These are phyloP conservation scores for Eucidaris tribuloides DNA, from an alignment of 35 echinoderm and acorn worm genomes.

Conservation along the genomic window DNA sequence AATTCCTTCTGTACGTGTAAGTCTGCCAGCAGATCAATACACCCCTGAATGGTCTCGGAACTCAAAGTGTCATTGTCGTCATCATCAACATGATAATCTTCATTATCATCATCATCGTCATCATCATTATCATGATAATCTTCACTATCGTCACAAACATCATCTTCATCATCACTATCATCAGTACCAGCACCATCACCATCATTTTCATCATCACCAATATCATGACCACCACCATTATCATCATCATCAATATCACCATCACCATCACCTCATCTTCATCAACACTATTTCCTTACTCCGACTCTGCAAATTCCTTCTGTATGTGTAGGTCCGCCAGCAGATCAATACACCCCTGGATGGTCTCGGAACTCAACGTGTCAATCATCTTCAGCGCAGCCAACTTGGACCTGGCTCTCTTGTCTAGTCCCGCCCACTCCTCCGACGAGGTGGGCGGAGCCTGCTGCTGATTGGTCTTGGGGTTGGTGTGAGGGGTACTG, in stretches of 20 bases:
- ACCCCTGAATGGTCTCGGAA: slow-evolving; percentile 90
- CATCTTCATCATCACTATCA: too few relatives aligned
- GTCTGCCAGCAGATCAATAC: slow-evolving; percentile 80
- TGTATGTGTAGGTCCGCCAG: slow-evolving; percentile 79
- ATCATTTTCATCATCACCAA: too few relatives aligned
- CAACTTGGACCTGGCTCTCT: slow-evolving; percentile 46
- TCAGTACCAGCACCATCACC: too few relatives aligned
- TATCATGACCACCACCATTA: too few relatives aligned
- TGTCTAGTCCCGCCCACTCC: slow-evolving; percentile 43
- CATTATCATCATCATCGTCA: too few relatives aligned
- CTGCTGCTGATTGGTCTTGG: too few relatives aligned
- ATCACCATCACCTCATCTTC: not conserved
- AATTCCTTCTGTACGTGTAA: slow-evolving; percentile 79
- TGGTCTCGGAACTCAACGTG: slow-evolving; percentile 78
- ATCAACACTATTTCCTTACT: slow-evolving; percentile 53
- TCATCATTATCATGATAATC: too few relatives aligned
- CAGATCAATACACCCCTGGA: slow-evolving; percentile 85
- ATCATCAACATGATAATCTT: too few relatives aligned
- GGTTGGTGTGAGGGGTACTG: too few relatives aligned
- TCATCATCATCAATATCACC: not conserved
- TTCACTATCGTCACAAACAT: too few relatives aligned
- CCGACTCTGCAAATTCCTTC: slow-evolving; percentile 91
- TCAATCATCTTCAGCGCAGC: slow-evolving; percentile 78
- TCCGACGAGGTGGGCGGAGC: too few relatives aligned
- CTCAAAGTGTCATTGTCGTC: slow-evolving; percentile 73